Evolutionary conservation across 2,888 invertebrate genomes (phyloP).

Genomic region (Parascotia fuliginaria): DNA sequence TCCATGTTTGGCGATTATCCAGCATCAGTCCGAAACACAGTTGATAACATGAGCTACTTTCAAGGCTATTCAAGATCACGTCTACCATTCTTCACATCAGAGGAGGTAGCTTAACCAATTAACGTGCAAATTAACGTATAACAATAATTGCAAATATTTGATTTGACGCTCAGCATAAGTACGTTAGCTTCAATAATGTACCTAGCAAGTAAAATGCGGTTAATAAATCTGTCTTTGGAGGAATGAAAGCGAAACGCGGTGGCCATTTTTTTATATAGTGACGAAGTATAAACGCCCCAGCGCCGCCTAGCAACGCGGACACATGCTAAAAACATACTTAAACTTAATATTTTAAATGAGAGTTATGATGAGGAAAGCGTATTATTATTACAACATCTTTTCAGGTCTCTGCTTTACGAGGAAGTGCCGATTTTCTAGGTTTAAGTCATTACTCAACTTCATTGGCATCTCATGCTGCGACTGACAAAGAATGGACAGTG

Average conservation of each 20-base stretch:
- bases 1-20: background rate
- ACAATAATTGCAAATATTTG: background rate
- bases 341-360: no score
- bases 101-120: background rate
- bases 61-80: background rate
- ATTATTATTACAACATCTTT: conserved; percentile 15
- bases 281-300: no score
- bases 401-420: conserved; percentile 66
- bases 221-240: background rate
- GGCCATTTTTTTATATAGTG: no score
- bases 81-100: background rate
- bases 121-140: no score
- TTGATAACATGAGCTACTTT: background rate
- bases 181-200: background rate
- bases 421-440: conserved; percentile 86
- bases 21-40: background rate
- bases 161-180: background rate
- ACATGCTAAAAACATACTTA: no score
- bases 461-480: conserved; percentile 64
- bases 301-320: no score
- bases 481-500: conserved; percentile 56
- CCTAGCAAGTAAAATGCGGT: background rate
- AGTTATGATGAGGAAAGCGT: background rate
- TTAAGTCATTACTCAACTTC: conserved; percentile 85
- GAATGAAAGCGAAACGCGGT: no score